Base-by-base conservation (phyloP, 2,888 invertebrate species). In the Eurytoma adleriae region DNA sequence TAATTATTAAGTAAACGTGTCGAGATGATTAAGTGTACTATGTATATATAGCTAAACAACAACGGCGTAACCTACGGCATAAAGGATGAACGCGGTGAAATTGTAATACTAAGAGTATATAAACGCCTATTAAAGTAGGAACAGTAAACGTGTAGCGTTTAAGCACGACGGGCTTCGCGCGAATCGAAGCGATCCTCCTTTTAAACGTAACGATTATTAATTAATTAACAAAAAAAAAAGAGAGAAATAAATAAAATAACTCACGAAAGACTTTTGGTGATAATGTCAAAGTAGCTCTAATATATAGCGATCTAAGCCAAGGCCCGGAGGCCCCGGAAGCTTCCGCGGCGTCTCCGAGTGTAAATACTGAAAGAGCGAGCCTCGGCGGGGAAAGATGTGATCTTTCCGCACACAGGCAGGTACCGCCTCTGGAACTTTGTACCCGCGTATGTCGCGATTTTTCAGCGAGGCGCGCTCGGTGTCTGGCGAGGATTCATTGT, bases 251-350 rank as follows among this genome's bases (percentile, higher is more conserved):
- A 69, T 40, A 71, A 77, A 80, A 61, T 62, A 75, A 82, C 78
- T 7, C 76, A 79, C 75, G 81, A 82, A 83, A 83, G 83, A 83
- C 83, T 83, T 78, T 82, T 68, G 82, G 83, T 83, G 83, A 83
- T 82, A 73, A 78, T 76, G 70, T 81, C 77, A 77, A 80, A 82
- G 76, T 83, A 83, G 82, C 20, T 71, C 13, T 40, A 40, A 40
- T 82, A 75, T n/a, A n/a, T n/a, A n/a, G 75, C 24, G 27, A 52
- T 62, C 16, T 56, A 69, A 78, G 64, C 66, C 70, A 69, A 81
- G 69, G n/a, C 52, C 67, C 40, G 67, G 66, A 71, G 67, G 70
- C 57, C 52, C 18, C 54, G 20, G 12, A 7, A 16, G 68, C 61
- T 67, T 67, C 57, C 40, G 40, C 64, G 30, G 57, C 12, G 50